These are phyloP conservation scores for human DNA, from an alignment of 2,113 vertebrate genomes.

Conservation along the genomic window DNA sequence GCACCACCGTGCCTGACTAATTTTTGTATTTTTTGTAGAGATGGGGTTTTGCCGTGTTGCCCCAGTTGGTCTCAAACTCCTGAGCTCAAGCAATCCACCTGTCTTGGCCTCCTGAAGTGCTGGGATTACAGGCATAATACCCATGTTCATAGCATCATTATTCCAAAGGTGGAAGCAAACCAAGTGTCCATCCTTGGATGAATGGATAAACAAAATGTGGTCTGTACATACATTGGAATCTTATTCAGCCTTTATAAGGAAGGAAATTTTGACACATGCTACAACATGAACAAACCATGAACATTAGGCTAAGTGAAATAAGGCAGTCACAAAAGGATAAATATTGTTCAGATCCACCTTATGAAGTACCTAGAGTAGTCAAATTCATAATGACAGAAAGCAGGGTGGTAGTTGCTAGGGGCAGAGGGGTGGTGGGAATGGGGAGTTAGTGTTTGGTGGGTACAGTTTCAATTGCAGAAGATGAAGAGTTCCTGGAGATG, in stretches of 20 bases:
- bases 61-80: too few species aligned
- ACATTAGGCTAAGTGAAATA: not conserved
- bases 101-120: too few species aligned
- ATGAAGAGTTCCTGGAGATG: not conserved
- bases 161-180: not conserved
- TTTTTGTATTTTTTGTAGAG: too few species aligned
- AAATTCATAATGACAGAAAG: not conserved
- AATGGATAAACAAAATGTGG: not conserved
- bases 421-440: too few species aligned
- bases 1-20: too few species aligned
- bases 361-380: not conserved
- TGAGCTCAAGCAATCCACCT: too few species aligned
- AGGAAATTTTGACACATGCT: not conserved
- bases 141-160: not conserved
- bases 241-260: not conserved
- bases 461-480: not conserved
- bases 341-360: not conserved
- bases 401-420: too few species aligned
- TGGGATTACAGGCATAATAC: too few species aligned
- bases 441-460: not conserved
- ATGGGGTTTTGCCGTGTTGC: too few species aligned
- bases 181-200: not conserved
- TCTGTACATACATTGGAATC: not conserved
- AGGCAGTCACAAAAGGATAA: not conserved
- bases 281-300: not conserved